phyloP scores from a whole-genome alignment of 2,113 vertebrate genomes.

The Rhinogobius similis region DNA sequence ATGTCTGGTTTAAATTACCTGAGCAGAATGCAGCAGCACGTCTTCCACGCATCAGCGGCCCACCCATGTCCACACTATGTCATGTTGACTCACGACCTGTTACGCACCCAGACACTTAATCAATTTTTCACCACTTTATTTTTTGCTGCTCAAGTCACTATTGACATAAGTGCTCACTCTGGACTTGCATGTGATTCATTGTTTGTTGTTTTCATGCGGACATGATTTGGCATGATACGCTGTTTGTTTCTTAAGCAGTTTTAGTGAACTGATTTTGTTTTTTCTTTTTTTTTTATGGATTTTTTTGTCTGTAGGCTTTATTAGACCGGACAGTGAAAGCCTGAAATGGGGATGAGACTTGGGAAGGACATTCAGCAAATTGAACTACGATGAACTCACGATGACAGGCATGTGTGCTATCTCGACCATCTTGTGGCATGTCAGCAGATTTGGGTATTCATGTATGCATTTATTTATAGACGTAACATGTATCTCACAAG shows the following conservation, averaged over 20 bases:
- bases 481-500: too few species aligned
- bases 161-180: not conserved
- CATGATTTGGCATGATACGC: not conserved
- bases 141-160: constrained; percentile 9
- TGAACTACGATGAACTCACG: too few species aligned
- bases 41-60: not conserved
- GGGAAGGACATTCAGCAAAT: too few species aligned
- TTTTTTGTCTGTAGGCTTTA: too few species aligned
- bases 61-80: constrained; percentile 5
- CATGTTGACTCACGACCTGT: not conserved
- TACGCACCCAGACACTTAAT: not conserved
- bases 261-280: not conserved
- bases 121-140: constrained; percentile 12
- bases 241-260: not conserved
- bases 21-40: not conserved
- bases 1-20: not conserved
- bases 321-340: too few species aligned
- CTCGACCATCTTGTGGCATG: too few species aligned
- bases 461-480: not conserved
- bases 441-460: too few species aligned
- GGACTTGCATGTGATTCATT: not conserved
- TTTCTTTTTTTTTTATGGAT: not conserved
- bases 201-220: not conserved
- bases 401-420: too few species aligned
- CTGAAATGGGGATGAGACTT: too few species aligned